Evolutionary conservation across 2,888 invertebrate genomes (phyloP).

Genomic region (Vesta saturnalis): DNA sequence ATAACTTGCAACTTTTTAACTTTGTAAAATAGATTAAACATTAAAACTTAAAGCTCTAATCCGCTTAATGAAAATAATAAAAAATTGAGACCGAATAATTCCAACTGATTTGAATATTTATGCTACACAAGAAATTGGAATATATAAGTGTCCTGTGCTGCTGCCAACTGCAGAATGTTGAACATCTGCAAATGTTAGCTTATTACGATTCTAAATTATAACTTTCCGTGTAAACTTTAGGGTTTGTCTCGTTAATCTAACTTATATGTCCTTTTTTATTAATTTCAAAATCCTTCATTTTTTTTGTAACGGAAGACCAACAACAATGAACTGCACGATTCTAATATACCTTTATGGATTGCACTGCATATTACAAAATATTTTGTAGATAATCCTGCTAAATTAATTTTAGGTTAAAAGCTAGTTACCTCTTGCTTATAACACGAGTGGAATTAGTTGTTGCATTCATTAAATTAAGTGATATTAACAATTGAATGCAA

Average conservation of each 20-base stretch:
- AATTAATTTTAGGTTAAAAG: background rate
- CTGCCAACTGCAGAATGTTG: slow-evolving; percentile 28
- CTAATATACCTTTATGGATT: no score
- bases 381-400: background rate
- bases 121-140: slow-evolving; percentile 10
- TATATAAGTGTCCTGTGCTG: slow-evolving; percentile 5
- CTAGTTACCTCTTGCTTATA: background rate
- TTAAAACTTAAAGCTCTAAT: no score
- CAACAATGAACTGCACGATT: no score
- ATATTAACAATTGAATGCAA: slow-evolving; percentile 4
- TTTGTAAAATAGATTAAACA: no score
- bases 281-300: background rate
- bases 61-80: no score
- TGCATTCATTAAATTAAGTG: background rate
- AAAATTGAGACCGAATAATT: background rate
- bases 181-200: slow-evolving; percentile 33
- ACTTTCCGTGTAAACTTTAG: slow-evolving; percentile 18
- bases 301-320: no score
- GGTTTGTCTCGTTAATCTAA: slow-evolving; percentile 26
- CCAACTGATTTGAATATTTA: slow-evolving; percentile 19
- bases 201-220: slow-evolving; percentile 32
- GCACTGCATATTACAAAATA: background rate
- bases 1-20: no score
- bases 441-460: background rate
- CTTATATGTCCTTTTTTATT: slow-evolving; percentile 15